These are phyloP conservation scores for Echeneis naucrates DNA, from an alignment of 2,797 vertebrate genomes.

Conservation along the genomic window DNA sequence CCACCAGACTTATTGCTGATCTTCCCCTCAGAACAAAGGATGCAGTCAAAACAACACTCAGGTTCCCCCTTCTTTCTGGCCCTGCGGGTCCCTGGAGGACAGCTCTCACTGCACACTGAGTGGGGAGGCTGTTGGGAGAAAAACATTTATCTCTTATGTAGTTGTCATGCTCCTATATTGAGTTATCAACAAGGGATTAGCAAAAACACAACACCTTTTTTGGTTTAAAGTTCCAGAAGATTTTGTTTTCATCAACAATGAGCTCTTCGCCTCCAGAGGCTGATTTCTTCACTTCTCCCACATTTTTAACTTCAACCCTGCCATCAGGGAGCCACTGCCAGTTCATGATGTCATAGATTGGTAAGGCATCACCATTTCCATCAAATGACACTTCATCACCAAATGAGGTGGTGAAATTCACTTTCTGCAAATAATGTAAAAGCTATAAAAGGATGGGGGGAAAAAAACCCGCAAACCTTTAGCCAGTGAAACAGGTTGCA, in stretches of 20 bases:
- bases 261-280: conserved; percentile 57
- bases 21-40: not conserved
- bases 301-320: conserved; percentile 56
- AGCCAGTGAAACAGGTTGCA: not conserved
- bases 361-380: conserved; percentile 76
- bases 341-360: conserved; percentile 84
- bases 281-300: conserved; percentile 73
- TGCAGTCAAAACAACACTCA: no score
- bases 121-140: conserved; percentile 40
- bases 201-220: conserved; percentile 36
- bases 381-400: conserved; percentile 82
- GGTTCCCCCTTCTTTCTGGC: conserved; percentile 14
- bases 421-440: conserved; percentile 75
- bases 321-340: conserved; percentile 74
- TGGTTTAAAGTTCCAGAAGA: conserved; percentile 77
- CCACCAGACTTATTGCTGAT: not conserved
- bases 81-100: conserved; percentile 73
- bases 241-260: conserved; percentile 65
- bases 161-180: not conserved
- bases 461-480: not conserved
- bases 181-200: not conserved
- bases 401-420: conserved; percentile 79
- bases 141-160: not conserved
- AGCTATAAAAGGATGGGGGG: conserved; percentile 62
- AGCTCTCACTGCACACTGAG: conserved; percentile 78